Percentiles rank a stretch among this genome's conserved stretches.
Conservation (phyloP, 2,797 vertebrate species). For the Chaunax sp. region DNA sequence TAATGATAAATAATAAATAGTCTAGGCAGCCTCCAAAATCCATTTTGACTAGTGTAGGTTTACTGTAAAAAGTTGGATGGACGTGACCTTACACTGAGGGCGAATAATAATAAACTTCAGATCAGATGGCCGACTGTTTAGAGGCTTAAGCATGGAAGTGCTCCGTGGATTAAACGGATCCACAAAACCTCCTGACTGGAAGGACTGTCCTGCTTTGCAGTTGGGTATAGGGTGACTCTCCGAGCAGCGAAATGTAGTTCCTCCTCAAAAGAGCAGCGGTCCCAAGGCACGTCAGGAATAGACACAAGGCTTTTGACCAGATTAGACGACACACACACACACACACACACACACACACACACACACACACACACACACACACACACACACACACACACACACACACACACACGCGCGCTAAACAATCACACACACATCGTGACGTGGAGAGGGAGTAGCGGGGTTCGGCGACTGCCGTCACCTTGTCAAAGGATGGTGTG, state of each 20-base stretch:
- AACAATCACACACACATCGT: slow-evolving; percentile 35
- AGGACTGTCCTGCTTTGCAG: slow-evolving; percentile 56
- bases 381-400: slow-evolving; percentile 44
- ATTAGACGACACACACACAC: slow-evolving; percentile 58
- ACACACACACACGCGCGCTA: slow-evolving; percentile 6
- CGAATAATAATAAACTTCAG: slow-evolving; percentile 65
- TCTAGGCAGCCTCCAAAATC: slow-evolving; percentile 34
- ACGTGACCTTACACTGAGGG: slow-evolving; percentile 46
- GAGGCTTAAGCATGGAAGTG: slow-evolving; percentile 74
- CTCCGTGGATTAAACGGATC: slow-evolving; percentile 71
- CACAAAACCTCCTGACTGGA: slow-evolving; percentile 68
- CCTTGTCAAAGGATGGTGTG: slow-evolving; percentile 20
- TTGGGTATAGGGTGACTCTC: slow-evolving; percentile 57
- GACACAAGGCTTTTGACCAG: slow-evolving; percentile 64
- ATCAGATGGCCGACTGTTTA: slow-evolving; percentile 43
- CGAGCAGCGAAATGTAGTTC: slow-evolving; percentile 58
- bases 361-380: no score
- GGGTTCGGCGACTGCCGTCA: slow-evolving; percentile 24
- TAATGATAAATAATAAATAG: slow-evolving; percentile 5
- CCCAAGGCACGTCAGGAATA: slow-evolving; percentile 66
- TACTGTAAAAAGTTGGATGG: slow-evolving; percentile 53
- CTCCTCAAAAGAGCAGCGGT: slow-evolving; percentile 56
- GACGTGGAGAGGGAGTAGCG: slow-evolving; percentile 28
- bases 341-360: slow-evolving; percentile 17
- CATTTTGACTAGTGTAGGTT: slow-evolving; percentile 51